Percentiles rank a stretch among this genome's conserved stretches.
These are phyloP conservation scores for Tetheella fluctuosa DNA, from an alignment of 2,888 invertebrate species.

Conservation along the genomic window DNA sequence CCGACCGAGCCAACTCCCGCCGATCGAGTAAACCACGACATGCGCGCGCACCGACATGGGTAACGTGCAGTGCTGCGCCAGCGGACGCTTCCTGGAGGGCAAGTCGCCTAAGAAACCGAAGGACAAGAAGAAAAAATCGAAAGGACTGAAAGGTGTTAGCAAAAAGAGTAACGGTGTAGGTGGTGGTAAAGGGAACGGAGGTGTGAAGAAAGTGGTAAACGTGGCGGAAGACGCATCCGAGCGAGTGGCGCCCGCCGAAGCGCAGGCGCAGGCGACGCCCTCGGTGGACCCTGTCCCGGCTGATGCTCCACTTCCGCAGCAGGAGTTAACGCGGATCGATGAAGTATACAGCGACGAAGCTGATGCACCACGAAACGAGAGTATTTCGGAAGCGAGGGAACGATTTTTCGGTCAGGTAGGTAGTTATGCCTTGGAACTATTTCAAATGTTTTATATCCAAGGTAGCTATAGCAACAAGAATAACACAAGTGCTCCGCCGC, in stretches of 20 bases:
- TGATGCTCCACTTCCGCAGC: constrained; percentile 34
- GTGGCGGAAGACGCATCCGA: constrained; percentile 73
- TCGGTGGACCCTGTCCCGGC: constrained; percentile 41
- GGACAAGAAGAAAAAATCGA: constrained; percentile 59
- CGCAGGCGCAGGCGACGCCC: constrained; percentile 53
- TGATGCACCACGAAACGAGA: constrained; percentile 62
- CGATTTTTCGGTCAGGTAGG: constrained; percentile 78
- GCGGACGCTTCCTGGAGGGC: constrained; percentile 73
- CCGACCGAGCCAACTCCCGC: constrained; percentile 78
- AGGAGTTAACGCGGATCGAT: constrained; percentile 24
- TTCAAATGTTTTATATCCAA: constrained; percentile 30
- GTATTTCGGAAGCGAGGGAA: constrained; percentile 74
- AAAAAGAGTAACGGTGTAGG: constrained; percentile 71
- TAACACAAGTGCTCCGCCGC: constrained; percentile 49
- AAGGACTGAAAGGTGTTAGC: constrained; percentile 54
- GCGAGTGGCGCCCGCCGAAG: constrained; percentile 60
- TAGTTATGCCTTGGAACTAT: constrained; percentile 23
- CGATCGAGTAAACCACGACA: constrained; percentile 76
- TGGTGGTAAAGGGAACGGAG: constrained; percentile 64
- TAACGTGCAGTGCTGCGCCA: constrained; percentile 84
- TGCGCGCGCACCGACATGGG: constrained; percentile 81
- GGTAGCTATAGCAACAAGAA: constrained; percentile 49
- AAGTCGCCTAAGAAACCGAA: constrained; percentile 69
- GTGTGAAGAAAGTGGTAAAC: constrained; percentile 61
- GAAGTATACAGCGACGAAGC: constrained; percentile 33